Evolutionary conservation across 2,888 invertebrate genomes (phyloP), one percentile per base, ranked within the genome.

Genomic region (Cephus nigrinus): DNA sequence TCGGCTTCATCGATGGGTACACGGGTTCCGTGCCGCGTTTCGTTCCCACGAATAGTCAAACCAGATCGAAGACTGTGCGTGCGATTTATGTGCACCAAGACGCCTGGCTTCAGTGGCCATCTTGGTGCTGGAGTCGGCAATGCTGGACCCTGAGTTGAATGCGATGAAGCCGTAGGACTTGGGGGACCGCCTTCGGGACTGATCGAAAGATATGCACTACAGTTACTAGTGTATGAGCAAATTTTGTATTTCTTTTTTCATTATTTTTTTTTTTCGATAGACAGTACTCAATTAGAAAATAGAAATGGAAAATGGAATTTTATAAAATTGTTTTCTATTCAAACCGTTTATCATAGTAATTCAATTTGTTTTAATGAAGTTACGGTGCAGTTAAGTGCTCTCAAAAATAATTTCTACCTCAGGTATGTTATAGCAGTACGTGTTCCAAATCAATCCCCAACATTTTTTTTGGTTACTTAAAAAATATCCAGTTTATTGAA

Each of bases 31-130:
- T 85, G 85, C 73, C 85, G 80, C 76, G 82, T 82, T 77, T 87
- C 86, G 84, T 83, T 85, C 80, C 86, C 82, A 78, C 85, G 87
- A 79, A 87, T 84, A 81, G 85, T 85, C 82, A 91, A 83, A 74
- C 91, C 90, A 73, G 91, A 89, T 76, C 90, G 89, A 79, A 94
- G 92, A 85, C 95, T 96, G 91, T 96, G 96, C 90, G 96, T 95
- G 78, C 96, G 96, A 92, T 97, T 97, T 34, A 97, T 95, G 90
- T 97, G 97, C 75, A 97, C 96, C 87, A 97, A 93, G 76, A 97
- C 97, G 76, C 97, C 97, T 3, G 97, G 97, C 88, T 96, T 96
- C 80, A 97, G 92, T 12, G 97, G 97, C 97, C 97, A 98, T 89
- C 96, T 95, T 84, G 93, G 95, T 4, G 94, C 93, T 33, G 95